phyloP scores from a whole-genome alignment of 2,888 invertebrate genomes.

The Hetaerina titia region DNA sequence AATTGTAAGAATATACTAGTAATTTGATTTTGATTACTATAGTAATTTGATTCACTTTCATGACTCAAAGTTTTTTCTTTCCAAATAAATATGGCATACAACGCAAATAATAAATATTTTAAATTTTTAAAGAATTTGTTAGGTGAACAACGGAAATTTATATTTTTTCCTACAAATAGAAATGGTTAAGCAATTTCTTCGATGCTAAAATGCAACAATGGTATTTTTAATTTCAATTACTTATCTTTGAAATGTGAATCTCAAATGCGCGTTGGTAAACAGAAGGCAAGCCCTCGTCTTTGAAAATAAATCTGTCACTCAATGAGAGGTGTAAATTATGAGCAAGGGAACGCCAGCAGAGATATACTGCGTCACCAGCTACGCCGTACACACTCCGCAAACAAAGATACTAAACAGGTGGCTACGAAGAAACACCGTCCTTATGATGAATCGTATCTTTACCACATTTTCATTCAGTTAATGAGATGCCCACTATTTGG shows the following conservation, averaged over 20 bases:
- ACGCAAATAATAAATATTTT: background rate
- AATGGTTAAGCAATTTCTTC: background rate
- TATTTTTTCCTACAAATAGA: background rate
- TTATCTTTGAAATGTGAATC: no score
- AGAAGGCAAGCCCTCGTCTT: background rate
- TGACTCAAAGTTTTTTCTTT: background rate
- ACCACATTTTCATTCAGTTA: no score
- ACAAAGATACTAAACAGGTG: background rate
- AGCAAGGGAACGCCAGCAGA: background rate
- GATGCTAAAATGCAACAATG: background rate
- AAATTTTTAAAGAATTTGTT: background rate
- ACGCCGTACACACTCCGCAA: background rate
- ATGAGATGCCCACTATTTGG: no score
- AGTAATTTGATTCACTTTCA: no score
- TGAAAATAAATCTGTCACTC: background rate
- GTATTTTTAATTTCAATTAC: background rate
- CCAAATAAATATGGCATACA: background rate
- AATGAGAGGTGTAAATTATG: background rate
- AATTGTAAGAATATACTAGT: no score
- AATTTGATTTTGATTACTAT: no score
- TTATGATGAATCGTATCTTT: no score
- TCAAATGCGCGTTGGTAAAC: no score
- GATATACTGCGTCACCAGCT: background rate
- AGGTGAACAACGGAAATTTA: background rate
- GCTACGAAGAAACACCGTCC: no score